Base-by-base conservation (phyloP, 2,888 invertebrate species). In the Bhutanitis thaidina region DNA sequence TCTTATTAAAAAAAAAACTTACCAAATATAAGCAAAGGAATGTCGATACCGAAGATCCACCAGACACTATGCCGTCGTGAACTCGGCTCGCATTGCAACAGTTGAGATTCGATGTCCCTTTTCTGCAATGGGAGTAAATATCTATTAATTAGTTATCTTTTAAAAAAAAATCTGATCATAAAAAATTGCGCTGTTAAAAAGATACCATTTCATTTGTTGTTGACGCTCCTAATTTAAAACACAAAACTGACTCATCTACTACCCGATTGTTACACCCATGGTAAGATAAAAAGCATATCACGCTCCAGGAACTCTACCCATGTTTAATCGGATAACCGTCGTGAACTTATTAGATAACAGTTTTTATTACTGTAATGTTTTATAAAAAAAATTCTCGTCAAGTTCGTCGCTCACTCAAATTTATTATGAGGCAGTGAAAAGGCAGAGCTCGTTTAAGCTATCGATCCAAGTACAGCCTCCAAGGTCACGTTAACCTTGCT, bases 91-190 rank as follows among this genome's bases (percentile, higher is more conserved):
- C 54, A 45, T n/a, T 58, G 59, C 7, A 64, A 27, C 1, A 64
- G 61, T 43, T 83, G 83, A 0, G 77, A 70, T 47, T 84, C 87
- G 37, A 80, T 49, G 32, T 87, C 86, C 55, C 69, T 64, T 64
- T 75, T 79, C 87, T 87, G 79, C 8, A 27, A 27, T 4, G 3
- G 20, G 20, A 20, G 20, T 4, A 20, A 5, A 20, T 4, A 4
- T 4, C 20, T 20, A 5, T 20, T 1, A 76, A 81, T n/a, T n/a
- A n/a, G n/a, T n/a, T n/a, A n/a, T n/a, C n/a, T n/a, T n/a, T n/a
- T n/a, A n/a, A n/a, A n/a, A n/a, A n/a, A n/a, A n/a, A n/a, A n/a
- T n/a, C n/a, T n/a, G n/a, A n/a, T n/a, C n/a, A n/a, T n/a, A n/a
- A n/a, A n/a, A n/a, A n/a, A n/a, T n/a, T n/a, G n/a, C n/a, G n/a